Evolutionary conservation across 1,140 invertebrate species (phyloP), one percentile per base, ranked within the genome.

Genomic region (Drosophila sproati): DNA sequence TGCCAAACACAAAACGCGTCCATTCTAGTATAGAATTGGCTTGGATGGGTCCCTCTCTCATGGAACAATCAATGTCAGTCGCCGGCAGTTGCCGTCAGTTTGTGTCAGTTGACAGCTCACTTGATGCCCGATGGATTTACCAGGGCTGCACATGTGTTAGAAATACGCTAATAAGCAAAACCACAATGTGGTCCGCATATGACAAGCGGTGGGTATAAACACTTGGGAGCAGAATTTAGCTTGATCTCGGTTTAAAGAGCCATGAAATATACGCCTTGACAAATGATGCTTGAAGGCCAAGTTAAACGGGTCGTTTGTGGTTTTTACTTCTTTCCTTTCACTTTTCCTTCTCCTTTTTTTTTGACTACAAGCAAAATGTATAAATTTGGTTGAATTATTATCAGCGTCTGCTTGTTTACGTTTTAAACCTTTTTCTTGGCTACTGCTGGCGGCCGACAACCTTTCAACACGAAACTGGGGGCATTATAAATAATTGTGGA

Each of bases 341-440:
- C 12, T 31, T 63, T 50, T 12, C 3, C 10, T 48, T 47, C 5
- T 41, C 2, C 28, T 51, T 6, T 34, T 37, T 47, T 32, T 34
- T 35, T 51, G 29, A 52, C 48, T 52, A 32, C 45, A 57, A 47
- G 31, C 48, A 63, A 72, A 82, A 79, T 85, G 67, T 70, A 68
- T 77, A 70, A 77, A 85, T 71, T 81, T 86, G 77, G 85, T 85
- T 85, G 81, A 80, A 85, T 78, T 85, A 83, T 80, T 71, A 75
- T 60, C 60, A 52, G 55, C 59, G 59, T 50, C 52, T 51, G 73
- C 62, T 43, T 55, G 37, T 66, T 50, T 74, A 78, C 71, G 70
- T 59, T 85, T 83, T 83, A 71, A 68, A 60, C 55, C 62, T 55
- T 72, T 76, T 63, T 79, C 64, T 68, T 62, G 57, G 73, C 74